Evolutionary conservation across 2,888 invertebrate genomes (phyloP).

Genomic region (Eugnorisma glareosa): DNA sequence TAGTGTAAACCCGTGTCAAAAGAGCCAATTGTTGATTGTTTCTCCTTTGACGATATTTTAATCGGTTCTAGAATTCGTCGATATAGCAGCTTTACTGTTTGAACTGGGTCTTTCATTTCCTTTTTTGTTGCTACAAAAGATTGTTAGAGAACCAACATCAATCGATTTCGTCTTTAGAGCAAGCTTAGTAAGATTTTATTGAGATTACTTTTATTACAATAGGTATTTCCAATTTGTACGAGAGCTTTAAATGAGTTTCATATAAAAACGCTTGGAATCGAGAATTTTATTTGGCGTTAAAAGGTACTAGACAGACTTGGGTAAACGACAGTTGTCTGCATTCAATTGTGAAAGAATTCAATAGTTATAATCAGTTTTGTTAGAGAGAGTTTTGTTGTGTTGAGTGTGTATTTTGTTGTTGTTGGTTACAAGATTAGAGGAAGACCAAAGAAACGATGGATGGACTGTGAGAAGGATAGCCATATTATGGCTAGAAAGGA

Average conservation of each 20-base stretch:
- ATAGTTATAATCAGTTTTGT: neutral
- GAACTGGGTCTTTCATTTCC: constrained; percentile 34
- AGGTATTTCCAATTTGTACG: constrained; percentile 13
- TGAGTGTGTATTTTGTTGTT: no score
- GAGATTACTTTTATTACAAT: constrained; percentile 33
- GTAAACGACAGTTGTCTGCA: neutral
- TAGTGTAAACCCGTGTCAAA: neutral
- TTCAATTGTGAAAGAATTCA: neutral
- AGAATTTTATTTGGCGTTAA: neutral
- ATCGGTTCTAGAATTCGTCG: constrained; percentile 9
- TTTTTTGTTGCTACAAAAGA: constrained; percentile 23
- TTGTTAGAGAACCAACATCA: constrained; percentile 3
- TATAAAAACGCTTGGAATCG: constrained; percentile 4
- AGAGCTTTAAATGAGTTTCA: constrained; percentile 9
- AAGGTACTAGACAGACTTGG: neutral
- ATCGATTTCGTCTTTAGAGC: constrained; percentile 40
- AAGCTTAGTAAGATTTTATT: constrained; percentile 28
- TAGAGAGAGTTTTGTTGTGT: no score
- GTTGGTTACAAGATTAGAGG: no score
- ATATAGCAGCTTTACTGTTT: constrained; percentile 7
- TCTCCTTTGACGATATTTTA: constrained; percentile 26
- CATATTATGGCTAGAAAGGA: no score
- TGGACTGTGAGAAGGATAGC: no score
- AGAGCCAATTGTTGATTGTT: constrained; percentile 12
- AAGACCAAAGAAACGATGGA: no score